Conservation (phyloP, 2,113 vertebrate genomes). For the Labeo rohita region DNA sequence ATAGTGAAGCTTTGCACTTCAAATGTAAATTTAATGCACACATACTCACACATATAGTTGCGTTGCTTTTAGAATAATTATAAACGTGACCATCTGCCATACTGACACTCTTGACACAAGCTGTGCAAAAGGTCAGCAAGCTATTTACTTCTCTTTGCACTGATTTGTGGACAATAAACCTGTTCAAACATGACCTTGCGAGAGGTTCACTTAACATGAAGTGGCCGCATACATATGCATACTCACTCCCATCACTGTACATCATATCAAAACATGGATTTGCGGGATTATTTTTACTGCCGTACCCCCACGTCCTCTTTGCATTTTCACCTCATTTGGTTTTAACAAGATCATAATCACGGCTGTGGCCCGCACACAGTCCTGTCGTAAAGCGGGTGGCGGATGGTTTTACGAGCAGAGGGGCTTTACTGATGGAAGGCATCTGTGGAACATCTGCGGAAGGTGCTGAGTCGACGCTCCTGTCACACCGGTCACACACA, state of each 20-base stretch:
- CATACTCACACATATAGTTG: not conserved
- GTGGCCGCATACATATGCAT: not conserved
- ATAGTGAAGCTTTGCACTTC: not conserved
- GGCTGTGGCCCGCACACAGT: slow-evolving; percentile 17
- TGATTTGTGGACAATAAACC: not conserved
- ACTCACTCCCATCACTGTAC: not conserved
- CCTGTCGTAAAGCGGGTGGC: slow-evolving; percentile 40
- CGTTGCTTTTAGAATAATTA: not conserved
- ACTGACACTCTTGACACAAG: not conserved
- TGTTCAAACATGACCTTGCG: slow-evolving; percentile 5
- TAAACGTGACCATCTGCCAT: not conserved
- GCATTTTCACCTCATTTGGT: slow-evolving; percentile 41
- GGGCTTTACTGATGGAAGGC: slow-evolving; percentile 38
- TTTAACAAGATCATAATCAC: slow-evolving; percentile 51
- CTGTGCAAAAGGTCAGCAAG: not conserved
- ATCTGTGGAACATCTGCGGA: slow-evolving; percentile 54
- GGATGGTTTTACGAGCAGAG: slow-evolving; percentile 21
- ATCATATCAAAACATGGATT: not conserved
- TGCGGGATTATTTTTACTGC: not conserved
- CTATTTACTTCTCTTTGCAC: not conserved
- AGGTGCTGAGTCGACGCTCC: slow-evolving; percentile 47
- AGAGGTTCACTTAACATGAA: not conserved
- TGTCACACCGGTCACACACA: slow-evolving; percentile 41
- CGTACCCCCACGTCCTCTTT: not conserved
- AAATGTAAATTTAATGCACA: not conserved